Evolutionary conservation across 1,140 invertebrate species (phyloP), one percentile per base, ranked within the genome.

Genomic region (Drosophila rhopaloa): DNA sequence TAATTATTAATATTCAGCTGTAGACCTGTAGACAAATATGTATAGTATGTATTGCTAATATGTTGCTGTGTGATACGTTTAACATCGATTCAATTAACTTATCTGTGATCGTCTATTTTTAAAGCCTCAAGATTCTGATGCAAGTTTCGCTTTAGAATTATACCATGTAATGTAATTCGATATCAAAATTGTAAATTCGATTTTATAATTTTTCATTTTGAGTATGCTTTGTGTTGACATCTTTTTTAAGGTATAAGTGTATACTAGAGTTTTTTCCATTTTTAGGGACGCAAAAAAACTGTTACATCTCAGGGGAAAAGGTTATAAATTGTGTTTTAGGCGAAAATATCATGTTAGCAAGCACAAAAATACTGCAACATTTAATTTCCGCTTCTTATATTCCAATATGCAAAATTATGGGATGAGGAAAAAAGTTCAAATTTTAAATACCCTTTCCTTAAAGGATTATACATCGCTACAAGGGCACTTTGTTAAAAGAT

Each of bases 131-230:
- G 40, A 56, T 72, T 46, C 27, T 40, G 19, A 32, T 47, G 41
- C 71, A 37, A 40, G 53, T 63, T 63, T 46, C 47, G 53, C 44
- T 24, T 47, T 46, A 44, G 44, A 40, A 57, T 24, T 24, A 2
- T 51, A 40, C 46, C 41, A 46, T 79, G 56, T 41, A 48, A 53
- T 41, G 43, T 62, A 44, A 9, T 63, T 81, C 27, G 51, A 57
- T 63, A 61, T 65, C 53, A 53, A 65, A 72, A 67, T 60, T 73
- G 66, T 85, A 77, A 83, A 83, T 85, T 85, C 76, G 81, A 76
- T 66, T 41, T 76, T 43, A 62, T 63, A 58, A 67, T 70, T 65
- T 62, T 46, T 6, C 19, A 38, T 57, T 65, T 46, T 14, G 50
- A 19, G 48, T 27, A 56, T 35, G 37, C 14, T 32, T 38, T 32